Evolutionary conservation across 2,113 vertebrate species (phyloP), one percentile per base, ranked within the genome.

Genomic region (Ageneiosus marmoratus): DNA sequence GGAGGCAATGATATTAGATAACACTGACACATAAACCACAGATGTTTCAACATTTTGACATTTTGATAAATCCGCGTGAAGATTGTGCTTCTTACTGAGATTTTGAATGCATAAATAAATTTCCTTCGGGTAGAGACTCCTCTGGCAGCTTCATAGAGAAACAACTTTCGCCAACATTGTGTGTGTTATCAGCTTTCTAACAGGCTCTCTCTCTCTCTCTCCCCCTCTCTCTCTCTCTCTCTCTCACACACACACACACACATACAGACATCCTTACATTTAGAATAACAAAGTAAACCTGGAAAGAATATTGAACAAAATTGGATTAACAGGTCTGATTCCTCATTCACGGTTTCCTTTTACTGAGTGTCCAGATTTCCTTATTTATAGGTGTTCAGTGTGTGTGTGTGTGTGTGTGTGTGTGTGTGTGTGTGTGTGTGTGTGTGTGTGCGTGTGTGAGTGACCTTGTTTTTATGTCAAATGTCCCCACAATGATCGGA

Each of bases 81-180:
- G n/a, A 75, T 53, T 32, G 34, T 80, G 34, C 70, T 82, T 44
- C 24, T 50, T 65, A 60, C 69, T 58, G 22, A 29, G 74, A 41
- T 58, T 65, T 62, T 46, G 22, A 67, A 79, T 67, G 56, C 37
- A 79, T 78, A 80, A 73, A 73, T 44, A 70, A 5, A 70, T 70
- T 70, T 44, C 37, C 22, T 84, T 74, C 48, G 3, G 73, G 48
- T 76, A 80, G 79, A 77, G n/a, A 84, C 48, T 62, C 16, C n/a
- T 69, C 60, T 76, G 70, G 67, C 80, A 79, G 80, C 58, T 22
- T 24, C 15, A 65, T 41, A 75, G 37, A 79, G 20, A 11, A 69
- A 24, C 83, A 84, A 65, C 67, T 82, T 77, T 65, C 9, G 51
- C 76, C 86, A 79, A 70, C 76, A 87, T 79, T 87, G 75, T 87